Evolutionary conservation across 2,888 invertebrate species (phyloP), one percentile per base, ranked within the genome.

Genomic region (Cheilosia pagana): DNA sequence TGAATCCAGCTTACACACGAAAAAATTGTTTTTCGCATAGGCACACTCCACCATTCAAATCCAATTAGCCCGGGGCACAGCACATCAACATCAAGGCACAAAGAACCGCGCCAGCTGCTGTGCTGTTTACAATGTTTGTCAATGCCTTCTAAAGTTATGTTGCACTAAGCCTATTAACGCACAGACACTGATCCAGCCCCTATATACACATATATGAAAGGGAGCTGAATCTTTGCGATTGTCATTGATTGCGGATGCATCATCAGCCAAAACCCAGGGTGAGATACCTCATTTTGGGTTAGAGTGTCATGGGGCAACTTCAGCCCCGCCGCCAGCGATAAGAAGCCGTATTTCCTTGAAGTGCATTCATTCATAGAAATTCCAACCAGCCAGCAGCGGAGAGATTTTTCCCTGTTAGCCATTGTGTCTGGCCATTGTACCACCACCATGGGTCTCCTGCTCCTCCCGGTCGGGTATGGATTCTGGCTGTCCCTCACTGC

Each of bases 341-440:
- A 53, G 83, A 85, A 85, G 83, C 83, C 83, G 65, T 85, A 85
- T 85, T 85, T 85, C 79, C 79, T 71, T 83, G 78, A 74, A 62
- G 28, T 65, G 65, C 65, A 75, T 60, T 79, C 83, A 85, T 85
- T 79, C 79, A 79, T 79, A 45, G 74, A 65, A 85, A 45, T 43
- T 60, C 50, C 50, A 50, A 21, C 8, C 48, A 59, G 35, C 52
- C 59, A 21, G 63, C n/a, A 31, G n/a, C n/a, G n/a, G n/a, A n/a
- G 39, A 62, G 10, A 67, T 60, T 63, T 76, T 71, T 82, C 68
- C 77, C 76, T 78, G 75, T 85, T 79, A 79, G 83, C 79, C 83
- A 85, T 79, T 85, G 70, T 79, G 83, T 85, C 83, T 85, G 41
- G 41, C 35, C 41, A 67, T 21, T 67, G 60, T 62, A 67, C 50